phyloP scores from a whole-genome alignment of 2,888 invertebrate species.

The Boloria selene region DNA sequence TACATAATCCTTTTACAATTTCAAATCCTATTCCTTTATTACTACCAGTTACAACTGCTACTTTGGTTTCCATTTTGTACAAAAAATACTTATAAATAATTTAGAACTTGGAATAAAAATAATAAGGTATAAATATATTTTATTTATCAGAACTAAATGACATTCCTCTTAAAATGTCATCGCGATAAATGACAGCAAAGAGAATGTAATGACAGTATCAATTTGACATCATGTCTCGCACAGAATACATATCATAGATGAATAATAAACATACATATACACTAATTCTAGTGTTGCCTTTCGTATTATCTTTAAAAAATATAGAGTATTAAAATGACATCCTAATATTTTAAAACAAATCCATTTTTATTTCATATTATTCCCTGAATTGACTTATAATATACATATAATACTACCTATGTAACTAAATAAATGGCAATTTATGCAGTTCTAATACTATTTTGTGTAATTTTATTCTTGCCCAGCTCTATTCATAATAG shows the following conservation, averaged over 20 bases:
- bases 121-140: slow-evolving; percentile 57
- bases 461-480: slow-evolving; percentile 3
- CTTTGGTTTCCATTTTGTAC: slow-evolving; percentile 80
- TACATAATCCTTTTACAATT: slow-evolving; percentile 82
- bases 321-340: no score
- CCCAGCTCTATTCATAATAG: slow-evolving; percentile 10
- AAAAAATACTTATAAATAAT: slow-evolving; percentile 54
- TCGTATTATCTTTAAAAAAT: background rate
- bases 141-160: slow-evolving; percentile 42
- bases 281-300: background rate
- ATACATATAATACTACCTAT: no score
- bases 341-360: no score
- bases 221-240: slow-evolving; percentile 1
- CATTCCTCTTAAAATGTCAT: slow-evolving; percentile 40
- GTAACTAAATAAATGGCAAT: background rate
- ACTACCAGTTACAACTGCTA: slow-evolving; percentile 75
- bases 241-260: slow-evolving; percentile 4
- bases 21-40: slow-evolving; percentile 77
- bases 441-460: background rate
- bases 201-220: slow-evolving; percentile 7
- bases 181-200: background rate
- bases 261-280: background rate
- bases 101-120: slow-evolving; percentile 57
- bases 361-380: no score
- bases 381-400: no score